Conservation (phyloP, 2,113 vertebrate genomes). For the Myanophis thanlyinensis region DNA sequence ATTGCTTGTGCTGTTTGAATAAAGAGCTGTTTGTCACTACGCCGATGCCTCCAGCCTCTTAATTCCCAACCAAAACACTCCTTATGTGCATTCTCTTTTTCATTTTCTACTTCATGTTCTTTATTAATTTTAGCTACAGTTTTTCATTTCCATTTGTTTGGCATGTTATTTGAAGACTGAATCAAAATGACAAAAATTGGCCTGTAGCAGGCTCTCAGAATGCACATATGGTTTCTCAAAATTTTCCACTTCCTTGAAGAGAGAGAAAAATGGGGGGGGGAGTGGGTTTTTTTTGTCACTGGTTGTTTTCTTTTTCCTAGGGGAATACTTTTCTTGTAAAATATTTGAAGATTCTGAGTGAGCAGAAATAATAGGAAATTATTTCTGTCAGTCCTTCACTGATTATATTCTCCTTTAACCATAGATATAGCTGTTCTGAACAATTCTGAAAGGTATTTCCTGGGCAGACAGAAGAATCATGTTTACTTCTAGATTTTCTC, state of each 20-base stretch:
- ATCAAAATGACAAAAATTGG: background rate
- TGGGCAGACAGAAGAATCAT: background rate
- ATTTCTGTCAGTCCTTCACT: background rate
- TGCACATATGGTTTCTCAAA: background rate
- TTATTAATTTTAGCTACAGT: slow-evolving; percentile 11
- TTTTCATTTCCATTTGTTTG: slow-evolving; percentile 5
- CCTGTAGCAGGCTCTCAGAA: background rate
- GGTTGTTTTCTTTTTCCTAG: background rate
- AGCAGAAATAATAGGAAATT: background rate
- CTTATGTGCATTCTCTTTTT: slow-evolving; percentile 48
- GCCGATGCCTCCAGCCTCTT: too few relatives aligned
- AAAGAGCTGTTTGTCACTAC: too few relatives aligned
- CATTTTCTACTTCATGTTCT: slow-evolving; percentile 38
- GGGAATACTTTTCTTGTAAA: background rate
- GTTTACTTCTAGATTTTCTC: background rate
- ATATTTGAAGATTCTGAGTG: background rate
- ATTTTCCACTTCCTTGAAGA: background rate
- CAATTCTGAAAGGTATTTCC: background rate
- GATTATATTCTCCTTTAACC: background rate
- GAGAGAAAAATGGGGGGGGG: background rate
- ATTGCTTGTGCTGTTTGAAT: too few relatives aligned
- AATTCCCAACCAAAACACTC: too few relatives aligned
- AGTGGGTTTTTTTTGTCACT: background rate
- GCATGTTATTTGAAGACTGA: background rate
- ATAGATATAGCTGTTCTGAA: background rate